Conservation (phyloP, 2,113 vertebrate species). For the Perca fluviatilis region DNA sequence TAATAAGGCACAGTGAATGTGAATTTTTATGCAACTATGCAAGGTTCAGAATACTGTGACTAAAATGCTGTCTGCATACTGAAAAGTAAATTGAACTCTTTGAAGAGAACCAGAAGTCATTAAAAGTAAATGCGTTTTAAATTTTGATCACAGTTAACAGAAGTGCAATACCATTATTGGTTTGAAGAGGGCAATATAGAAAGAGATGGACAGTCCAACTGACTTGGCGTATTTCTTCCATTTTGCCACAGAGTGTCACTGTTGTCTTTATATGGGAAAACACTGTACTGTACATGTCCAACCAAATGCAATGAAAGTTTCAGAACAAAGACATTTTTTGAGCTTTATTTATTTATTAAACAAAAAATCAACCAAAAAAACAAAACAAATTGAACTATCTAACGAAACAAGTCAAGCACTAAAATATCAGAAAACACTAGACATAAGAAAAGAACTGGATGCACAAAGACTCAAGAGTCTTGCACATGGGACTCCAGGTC, state of each 20-base stretch:
- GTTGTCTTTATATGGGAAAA: not conserved
- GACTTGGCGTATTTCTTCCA: conserved; percentile 23
- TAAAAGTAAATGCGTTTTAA: not conserved
- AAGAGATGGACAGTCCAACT: too few species aligned
- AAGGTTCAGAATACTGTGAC: not conserved
- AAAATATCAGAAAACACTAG: conserved; percentile 35
- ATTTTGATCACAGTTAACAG: not conserved
- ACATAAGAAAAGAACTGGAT: conserved; percentile 26
- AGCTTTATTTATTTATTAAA: conserved; percentile 75
- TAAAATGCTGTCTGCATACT: not conserved
- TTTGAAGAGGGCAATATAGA: not conserved
- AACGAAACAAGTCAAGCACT: conserved; percentile 60
- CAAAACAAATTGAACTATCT: conserved; percentile 50
- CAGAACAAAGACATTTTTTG: conserved; percentile 40
- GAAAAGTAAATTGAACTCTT: not conserved
- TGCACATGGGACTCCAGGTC: conserved; percentile 1
- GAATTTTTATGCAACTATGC: too few species aligned
- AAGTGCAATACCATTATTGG: not conserved
- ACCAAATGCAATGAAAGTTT: not conserved
- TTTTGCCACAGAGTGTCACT: conserved; percentile 51
- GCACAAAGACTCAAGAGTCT: conserved; percentile 30
- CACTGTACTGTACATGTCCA: not conserved
- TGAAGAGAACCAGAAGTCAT: not conserved
- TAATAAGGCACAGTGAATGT: too few species aligned
- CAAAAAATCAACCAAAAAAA: conserved; percentile 55